Conservation (phyloP, 2,888 invertebrate species). For the Hirtodrosophila alboralis region DNA sequence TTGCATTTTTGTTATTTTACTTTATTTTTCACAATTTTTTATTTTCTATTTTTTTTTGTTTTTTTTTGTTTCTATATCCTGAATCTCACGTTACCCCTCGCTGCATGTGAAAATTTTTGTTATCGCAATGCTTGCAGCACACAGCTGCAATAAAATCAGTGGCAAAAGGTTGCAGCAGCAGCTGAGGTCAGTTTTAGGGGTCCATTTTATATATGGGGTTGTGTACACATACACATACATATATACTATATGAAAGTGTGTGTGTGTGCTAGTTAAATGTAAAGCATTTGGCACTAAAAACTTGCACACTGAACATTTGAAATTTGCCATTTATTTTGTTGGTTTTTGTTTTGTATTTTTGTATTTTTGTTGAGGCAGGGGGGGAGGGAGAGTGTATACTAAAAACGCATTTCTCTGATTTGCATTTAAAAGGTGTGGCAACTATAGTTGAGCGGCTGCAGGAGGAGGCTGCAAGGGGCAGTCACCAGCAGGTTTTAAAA, state of each 20-base stretch:
- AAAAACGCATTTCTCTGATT: slow-evolving; percentile 70
- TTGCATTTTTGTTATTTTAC: slow-evolving; percentile 63
- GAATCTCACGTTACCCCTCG: slow-evolving; percentile 6
- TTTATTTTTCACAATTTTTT: no score
- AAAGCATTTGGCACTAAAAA: slow-evolving; percentile 69
- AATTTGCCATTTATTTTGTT: slow-evolving; percentile 67
- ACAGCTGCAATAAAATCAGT: slow-evolving; percentile 76
- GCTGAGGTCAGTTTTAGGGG: slow-evolving; percentile 75
- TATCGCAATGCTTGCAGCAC: slow-evolving; percentile 73
- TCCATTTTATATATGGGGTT: slow-evolving; percentile 35
- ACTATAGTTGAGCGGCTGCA: slow-evolving; percentile 15
- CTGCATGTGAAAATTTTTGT: slow-evolving; percentile 72
- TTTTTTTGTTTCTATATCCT: slow-evolving; percentile 18
- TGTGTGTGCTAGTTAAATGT: slow-evolving; percentile 65
- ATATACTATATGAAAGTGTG: slow-evolving; percentile 16
- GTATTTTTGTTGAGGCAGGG: no score
- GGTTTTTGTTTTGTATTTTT: slow-evolving; percentile 40
- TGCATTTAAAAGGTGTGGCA: slow-evolving; percentile 73
- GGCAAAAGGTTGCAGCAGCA: slow-evolving; percentile 77
- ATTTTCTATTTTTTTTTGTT: slow-evolving; percentile 4
- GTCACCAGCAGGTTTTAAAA: slow-evolving; percentile 24
- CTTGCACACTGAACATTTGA: slow-evolving; percentile 65
- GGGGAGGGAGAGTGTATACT: no score
- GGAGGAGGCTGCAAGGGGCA: slow-evolving; percentile 8
- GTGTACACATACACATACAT: no score